A percentile compares a stretch with the other conserved stretches of the same genome.
These are phyloP conservation scores for Petrocephalus microphthalmus DNA, from an alignment of 2,113 vertebrate species.

Conservation along the genomic window DNA sequence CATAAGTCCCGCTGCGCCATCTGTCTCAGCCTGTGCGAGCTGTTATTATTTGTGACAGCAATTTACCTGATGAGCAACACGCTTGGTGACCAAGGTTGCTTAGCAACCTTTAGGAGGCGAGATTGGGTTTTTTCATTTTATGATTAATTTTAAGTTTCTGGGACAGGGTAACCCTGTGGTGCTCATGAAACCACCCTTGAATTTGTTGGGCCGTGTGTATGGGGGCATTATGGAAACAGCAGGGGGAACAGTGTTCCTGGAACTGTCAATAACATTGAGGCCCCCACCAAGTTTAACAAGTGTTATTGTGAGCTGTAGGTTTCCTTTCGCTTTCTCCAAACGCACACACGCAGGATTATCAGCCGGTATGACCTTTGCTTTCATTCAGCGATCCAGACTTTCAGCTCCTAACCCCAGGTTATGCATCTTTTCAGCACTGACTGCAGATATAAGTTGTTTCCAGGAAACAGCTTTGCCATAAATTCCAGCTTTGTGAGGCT, in stretches of 20 bases:
- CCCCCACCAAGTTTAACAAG: not conserved
- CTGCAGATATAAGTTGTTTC: not conserved
- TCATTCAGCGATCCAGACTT: not conserved
- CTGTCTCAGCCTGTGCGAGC: not conserved
- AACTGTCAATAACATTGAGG: not conserved
- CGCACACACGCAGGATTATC: not conserved
- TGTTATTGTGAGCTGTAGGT: not conserved
- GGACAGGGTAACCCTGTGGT: not conserved
- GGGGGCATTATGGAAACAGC: not conserved
- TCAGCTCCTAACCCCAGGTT: not conserved
- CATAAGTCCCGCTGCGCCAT: not conserved
- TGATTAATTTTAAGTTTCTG: not conserved
- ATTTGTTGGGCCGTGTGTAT: not conserved
- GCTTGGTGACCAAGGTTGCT: conserved; percentile 8
- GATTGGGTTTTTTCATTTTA: not conserved
- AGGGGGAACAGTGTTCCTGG: not conserved
- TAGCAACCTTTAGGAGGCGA: conserved; percentile 22
- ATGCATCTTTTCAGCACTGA: not conserved
- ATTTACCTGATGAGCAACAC: conserved; percentile 3
- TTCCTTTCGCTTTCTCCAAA: not conserved
- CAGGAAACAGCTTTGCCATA: not conserved
- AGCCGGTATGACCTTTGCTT: not conserved
- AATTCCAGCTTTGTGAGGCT: not conserved
- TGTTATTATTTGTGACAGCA: not conserved
- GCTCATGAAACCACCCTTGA: not conserved